Base-by-base conservation (phyloP, 2,113 vertebrate genomes). In the Rhynchopsitta pachyrhyncha region DNA sequence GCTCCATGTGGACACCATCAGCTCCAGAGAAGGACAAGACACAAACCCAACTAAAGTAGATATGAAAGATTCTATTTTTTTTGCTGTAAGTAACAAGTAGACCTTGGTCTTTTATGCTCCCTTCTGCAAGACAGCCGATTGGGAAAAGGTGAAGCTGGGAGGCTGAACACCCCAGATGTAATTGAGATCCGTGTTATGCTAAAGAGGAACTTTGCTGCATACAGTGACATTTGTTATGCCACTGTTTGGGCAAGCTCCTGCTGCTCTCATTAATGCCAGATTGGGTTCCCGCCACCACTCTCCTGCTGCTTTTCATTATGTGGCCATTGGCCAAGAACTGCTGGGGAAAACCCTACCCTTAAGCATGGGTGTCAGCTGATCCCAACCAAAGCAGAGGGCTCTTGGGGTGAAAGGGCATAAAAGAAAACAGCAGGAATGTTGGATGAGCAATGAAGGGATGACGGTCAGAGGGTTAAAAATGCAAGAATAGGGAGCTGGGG, bases 281-380 rank as follows among this genome's bases (percentile, higher is more conserved):
- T 37, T 86, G 59, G 62, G 87, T 86, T 96, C 82, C 95, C 5
- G 4, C 41, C 1, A 3, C 82, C 0, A 1, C 31, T 93, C 74
- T 70, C 87, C 84, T 0, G 2, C 87, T 92, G 94, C 57, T 94
- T 95, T 92, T 93, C 93, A 77, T 91, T 71, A 39, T 49, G 71
- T 88, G 93, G 87, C 81, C 53, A 25, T 23, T 4, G 2, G 75
- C 94, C 87, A 96, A 91, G 37, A 41, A 44, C 68, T 53, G 75
- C 75, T 90, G 93, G 90, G 96, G 93, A 94, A 94, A 96, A 93
- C 85, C 94, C 83, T 73, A 82, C 57, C 52, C 74, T 33, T 84
- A 11, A 49, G 14, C 62, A 1, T 71, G 77, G 22, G 33, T 68
- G 44, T 95, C 91, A 89, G 94, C 81, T 92, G 93, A 95, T 68